Conservation (phyloP, 2,888 invertebrate species). For the Drosophila limbata region DNA sequence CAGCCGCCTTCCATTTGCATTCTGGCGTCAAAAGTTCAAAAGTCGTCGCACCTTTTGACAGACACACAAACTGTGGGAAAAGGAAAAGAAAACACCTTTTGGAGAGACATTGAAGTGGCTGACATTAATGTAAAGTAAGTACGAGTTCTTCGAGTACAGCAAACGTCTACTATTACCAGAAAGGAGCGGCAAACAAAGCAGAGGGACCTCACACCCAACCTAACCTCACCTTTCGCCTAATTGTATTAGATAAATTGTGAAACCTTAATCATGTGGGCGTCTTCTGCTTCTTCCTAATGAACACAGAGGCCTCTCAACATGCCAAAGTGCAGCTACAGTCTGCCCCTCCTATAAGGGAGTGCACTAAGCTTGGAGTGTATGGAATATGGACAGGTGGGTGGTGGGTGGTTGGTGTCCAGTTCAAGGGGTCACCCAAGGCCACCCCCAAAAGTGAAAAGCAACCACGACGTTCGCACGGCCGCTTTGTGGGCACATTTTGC, state of each 20-base stretch:
- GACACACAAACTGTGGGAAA: not conserved
- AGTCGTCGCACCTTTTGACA: constrained; percentile 68
- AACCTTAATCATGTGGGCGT: constrained; percentile 80
- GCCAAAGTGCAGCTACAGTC: constrained; percentile 43
- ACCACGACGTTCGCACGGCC: constrained; percentile 6
- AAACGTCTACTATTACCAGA: constrained; percentile 72
- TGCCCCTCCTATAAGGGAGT: constrained; percentile 20
- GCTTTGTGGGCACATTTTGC: constrained; percentile 41
- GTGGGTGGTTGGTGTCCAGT: not conserved
- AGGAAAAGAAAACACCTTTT: constrained; percentile 13
- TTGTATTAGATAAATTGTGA: constrained; percentile 82
- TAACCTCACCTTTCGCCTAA: constrained; percentile 70
- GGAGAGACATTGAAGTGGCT: constrained; percentile 40
- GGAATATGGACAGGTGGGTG: constrained; percentile 10
- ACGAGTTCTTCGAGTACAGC: constrained; percentile 12
- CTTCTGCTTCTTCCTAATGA: constrained; percentile 16
- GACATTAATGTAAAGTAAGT: constrained; percentile 59
- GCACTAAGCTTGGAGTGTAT: constrained; percentile 44
- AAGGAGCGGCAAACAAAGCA: constrained; percentile 25
- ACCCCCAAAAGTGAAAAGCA: not conserved
- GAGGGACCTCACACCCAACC: constrained; percentile 22
- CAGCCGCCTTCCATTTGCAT: constrained; percentile 44
- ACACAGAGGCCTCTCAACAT: constrained; percentile 25
- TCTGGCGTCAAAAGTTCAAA: constrained; percentile 72
- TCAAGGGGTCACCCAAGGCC: not conserved